Conservation (phyloP, 2,888 invertebrate genomes). For the Atethmia centrago region DNA sequence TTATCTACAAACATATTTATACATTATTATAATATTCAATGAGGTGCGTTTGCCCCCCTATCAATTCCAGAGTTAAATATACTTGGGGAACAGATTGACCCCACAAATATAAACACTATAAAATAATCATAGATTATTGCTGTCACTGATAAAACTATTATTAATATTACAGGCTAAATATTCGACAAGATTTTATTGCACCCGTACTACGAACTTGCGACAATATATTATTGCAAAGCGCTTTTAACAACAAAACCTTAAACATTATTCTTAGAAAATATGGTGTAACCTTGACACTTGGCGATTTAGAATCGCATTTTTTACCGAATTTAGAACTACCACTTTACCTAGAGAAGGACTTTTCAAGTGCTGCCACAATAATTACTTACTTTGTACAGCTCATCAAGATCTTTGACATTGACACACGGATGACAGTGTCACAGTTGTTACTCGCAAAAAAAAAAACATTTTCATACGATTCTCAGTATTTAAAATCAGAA, state of each 20-base stretch:
- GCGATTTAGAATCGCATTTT: conserved; percentile 53
- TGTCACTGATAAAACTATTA: conserved; percentile 32
- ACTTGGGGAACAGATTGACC: conserved; percentile 20
- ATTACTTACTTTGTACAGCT: conserved; percentile 19
- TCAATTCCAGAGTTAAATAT: conserved; percentile 36
- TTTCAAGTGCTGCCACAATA: conserved; percentile 11
- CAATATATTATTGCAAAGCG: conserved; percentile 24
- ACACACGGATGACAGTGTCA: background rate
- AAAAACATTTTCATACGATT: background rate
- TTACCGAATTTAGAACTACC: conserved; percentile 57
- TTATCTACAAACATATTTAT: conserved; percentile 44
- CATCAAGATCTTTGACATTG: background rate
- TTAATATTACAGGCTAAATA: conserved; percentile 23
- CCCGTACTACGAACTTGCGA: conserved; percentile 60
- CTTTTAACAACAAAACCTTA: conserved; percentile 36
- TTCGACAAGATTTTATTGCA: conserved; percentile 42
- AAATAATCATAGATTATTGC: conserved; percentile 51
- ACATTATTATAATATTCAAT: conserved; percentile 13
- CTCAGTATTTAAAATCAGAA: conserved; percentile 1
- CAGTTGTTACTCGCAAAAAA: background rate
- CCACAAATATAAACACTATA: conserved; percentile 12
- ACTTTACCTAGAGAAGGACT: conserved; percentile 56
- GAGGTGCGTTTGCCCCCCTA: conserved; percentile 5
- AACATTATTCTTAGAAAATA: conserved; percentile 36
- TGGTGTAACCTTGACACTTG: conserved; percentile 15